Evolutionary conservation across 1,140 invertebrate species (phyloP).

Genomic region (Drosophila ananassae): DNA sequence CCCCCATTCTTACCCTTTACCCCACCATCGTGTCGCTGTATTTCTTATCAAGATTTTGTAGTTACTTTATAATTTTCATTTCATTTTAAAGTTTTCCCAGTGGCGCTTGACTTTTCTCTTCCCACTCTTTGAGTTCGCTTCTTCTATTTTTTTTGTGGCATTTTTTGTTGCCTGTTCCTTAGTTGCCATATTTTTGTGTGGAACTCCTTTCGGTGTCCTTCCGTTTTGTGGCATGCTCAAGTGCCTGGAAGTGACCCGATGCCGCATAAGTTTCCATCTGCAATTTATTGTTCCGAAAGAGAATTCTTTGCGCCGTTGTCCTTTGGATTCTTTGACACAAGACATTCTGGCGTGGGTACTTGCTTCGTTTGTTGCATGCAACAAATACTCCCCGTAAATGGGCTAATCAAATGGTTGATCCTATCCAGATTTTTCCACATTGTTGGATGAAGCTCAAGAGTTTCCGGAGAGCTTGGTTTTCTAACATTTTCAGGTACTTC

Average conservation of each 20-base stretch:
- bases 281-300: constrained; percentile 56
- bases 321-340: constrained; percentile 1
- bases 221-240: constrained; percentile 29
- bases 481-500: neutral
- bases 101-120: constrained; percentile 26
- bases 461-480: neutral
- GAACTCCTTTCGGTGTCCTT: constrained; percentile 21
- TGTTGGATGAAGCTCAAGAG: constrained; percentile 8
- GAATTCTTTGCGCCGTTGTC: constrained; percentile 17
- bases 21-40: constrained; percentile 11
- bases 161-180: constrained; percentile 30
- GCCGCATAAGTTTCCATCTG: constrained; percentile 68
- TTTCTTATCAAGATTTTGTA: constrained; percentile 81
- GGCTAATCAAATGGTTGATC: constrained; percentile 20
- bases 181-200: constrained; percentile 60
- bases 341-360: constrained; percentile 17
- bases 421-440: constrained; percentile 35
- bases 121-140: neutral
- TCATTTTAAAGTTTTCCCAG: constrained; percentile 65
- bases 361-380: constrained; percentile 13
- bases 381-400: constrained; percentile 16
- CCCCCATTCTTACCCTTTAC: neutral
- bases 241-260: constrained; percentile 59
- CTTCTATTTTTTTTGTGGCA: neutral
- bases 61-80: constrained; percentile 82